Conservation (phyloP, 2,113 vertebrate species). For the Phoenicopterus ruber region DNA sequence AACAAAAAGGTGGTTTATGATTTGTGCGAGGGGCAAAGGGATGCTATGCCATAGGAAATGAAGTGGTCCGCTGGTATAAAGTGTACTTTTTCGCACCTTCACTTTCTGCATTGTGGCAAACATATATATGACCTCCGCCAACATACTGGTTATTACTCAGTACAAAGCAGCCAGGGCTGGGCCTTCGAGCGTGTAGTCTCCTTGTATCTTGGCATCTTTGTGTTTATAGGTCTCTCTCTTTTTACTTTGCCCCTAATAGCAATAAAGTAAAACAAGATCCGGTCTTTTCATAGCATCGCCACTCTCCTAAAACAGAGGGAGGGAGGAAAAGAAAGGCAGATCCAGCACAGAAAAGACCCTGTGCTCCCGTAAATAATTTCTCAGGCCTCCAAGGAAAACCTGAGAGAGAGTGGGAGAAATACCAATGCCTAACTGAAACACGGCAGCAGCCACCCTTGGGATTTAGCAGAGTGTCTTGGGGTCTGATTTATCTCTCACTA, state of each 20-base stretch:
- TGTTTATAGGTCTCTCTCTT: slow-evolving; percentile 30
- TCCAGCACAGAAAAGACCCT: background rate
- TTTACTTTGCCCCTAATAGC: background rate
- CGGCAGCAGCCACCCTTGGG: background rate
- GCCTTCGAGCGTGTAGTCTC: background rate
- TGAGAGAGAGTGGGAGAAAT: background rate
- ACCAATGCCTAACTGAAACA: background rate
- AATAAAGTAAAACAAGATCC: slow-evolving; percentile 23
- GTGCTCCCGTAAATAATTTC: background rate
- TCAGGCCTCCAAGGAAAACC: background rate
- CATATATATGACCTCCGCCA: background rate
- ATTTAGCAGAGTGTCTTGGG: background rate
- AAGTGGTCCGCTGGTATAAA: background rate
- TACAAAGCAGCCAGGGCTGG: background rate
- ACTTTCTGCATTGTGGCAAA: background rate
- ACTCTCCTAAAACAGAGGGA: background rate
- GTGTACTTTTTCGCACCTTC: background rate
- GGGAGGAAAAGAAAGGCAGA: background rate
- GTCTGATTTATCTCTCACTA: background rate
- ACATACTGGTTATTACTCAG: background rate
- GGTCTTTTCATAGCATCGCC: background rate
- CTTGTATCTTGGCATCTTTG: slow-evolving; percentile 30
- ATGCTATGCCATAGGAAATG: background rate
- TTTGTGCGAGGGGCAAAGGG: background rate
- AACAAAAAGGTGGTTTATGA: background rate